These are phyloP conservation scores for Spodoptera litura DNA, from an alignment of 1,140 invertebrate genomes.

Conservation along the genomic window DNA sequence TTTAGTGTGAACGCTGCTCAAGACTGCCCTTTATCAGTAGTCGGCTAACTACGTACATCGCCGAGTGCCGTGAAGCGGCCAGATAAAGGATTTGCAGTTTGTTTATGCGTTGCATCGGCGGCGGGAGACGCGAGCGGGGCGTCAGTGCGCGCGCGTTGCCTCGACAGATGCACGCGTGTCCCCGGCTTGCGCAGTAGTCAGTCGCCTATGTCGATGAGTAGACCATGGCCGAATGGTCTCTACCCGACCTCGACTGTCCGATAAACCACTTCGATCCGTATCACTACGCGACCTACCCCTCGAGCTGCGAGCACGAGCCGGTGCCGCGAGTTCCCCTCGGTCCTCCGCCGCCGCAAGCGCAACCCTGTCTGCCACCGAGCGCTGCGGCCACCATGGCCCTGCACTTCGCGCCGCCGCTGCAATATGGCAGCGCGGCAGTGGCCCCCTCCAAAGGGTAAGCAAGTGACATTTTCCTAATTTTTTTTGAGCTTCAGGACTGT, in stretches of 20 bases:
- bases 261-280: slow-evolving; percentile 48
- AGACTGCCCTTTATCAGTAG: slow-evolving; percentile 58
- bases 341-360: slow-evolving; percentile 43
- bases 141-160: slow-evolving; percentile 73
- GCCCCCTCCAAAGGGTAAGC: slow-evolving; percentile 56
- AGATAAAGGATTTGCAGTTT: slow-evolving; percentile 75
- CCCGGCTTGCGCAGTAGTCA: slow-evolving; percentile 58
- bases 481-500: not conserved
- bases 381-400: slow-evolving; percentile 29
- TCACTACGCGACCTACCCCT: slow-evolving; percentile 46
- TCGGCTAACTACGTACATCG: slow-evolving; percentile 55
- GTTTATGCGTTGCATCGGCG: slow-evolving; percentile 67
- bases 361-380: slow-evolving; percentile 30
- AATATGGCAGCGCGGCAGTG: slow-evolving; percentile 13
- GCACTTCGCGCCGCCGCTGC: slow-evolving; percentile 41
- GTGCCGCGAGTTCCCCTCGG: slow-evolving; percentile 18
- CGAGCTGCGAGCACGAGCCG: slow-evolving; percentile 53
- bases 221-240: slow-evolving; percentile 67
- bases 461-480: slow-evolving; percentile 28
- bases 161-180: slow-evolving; percentile 67
- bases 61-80: slow-evolving; percentile 53
- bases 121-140: slow-evolving; percentile 59
- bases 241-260: slow-evolving; percentile 57
- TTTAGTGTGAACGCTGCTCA: slow-evolving; percentile 43
- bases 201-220: slow-evolving; percentile 42